Percentiles rank a stretch among this genome's conserved stretches.
These are phyloP conservation scores for Cyanistes caeruleus DNA, from an alignment of 2,113 vertebrate species.

Conservation along the genomic window DNA sequence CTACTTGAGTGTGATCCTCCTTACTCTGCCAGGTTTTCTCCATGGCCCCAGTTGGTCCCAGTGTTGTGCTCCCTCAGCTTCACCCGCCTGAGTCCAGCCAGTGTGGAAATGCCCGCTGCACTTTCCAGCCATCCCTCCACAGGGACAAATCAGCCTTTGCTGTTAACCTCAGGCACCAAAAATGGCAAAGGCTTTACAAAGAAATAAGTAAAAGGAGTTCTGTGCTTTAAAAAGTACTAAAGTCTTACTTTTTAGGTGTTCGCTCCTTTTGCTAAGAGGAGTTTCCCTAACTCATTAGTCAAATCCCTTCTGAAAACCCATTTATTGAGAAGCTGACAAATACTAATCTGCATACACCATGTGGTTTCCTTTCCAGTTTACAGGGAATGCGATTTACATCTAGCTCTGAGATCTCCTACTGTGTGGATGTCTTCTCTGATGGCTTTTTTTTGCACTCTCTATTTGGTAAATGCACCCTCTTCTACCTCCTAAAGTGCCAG, in stretches of 20 bases:
- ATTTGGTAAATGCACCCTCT: background rate
- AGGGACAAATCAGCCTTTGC: accelerated
- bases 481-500: background rate
- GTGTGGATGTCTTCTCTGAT: background rate
- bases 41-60: accelerated
- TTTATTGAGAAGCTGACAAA: background rate
- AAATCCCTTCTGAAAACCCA: background rate
- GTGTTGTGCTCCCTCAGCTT: background rate
- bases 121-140: background rate
- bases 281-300: background rate
- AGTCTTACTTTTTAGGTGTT: background rate
- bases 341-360: background rate
- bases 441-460: background rate
- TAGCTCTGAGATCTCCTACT: background rate
- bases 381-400: background rate
- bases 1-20: background rate
- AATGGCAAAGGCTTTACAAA: background rate
- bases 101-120: accelerated
- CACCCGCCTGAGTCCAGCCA: background rate
- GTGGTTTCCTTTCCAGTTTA: background rate
- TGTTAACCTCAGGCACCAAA: background rate
- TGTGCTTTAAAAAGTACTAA: background rate
- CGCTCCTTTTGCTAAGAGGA: background rate
- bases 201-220: background rate
- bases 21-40: background rate